Base-by-base conservation (phyloP, 2,888 invertebrate genomes). In the Amiota mariae region DNA sequence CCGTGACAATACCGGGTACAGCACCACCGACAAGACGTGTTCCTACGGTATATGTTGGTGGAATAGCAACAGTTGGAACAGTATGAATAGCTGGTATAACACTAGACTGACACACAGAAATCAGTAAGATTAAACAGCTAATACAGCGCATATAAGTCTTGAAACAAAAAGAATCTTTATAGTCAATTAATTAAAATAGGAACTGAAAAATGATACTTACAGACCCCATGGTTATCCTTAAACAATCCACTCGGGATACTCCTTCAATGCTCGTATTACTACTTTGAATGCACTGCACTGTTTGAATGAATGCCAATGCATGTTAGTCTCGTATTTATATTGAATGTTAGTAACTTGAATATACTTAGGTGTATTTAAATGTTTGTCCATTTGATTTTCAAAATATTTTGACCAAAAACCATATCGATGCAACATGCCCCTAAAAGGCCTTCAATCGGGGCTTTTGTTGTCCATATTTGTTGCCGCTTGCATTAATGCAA, bases 1-100 rank as follows among this genome's bases (percentile, higher is more conserved):
- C 79, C 0, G 87, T 87, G n/a, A 87, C 78, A 71, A 87, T 78
- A 54, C 78, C 72, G 2, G 82, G 77, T n/a, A 48, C 75, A 11
- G 72, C 71, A 36, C 36, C 36, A 36, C 4, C 36, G 6, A 36
- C 36, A 36, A 36, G 6, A 4, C 4, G 8, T 9, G 76, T 68
- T 12, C 76, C 77, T 12, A 81, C 72, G 18, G 78, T 77, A 49
- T 76, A 70, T 10, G 73, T 70, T 74, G 79, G 73, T 18, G 75
- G 20, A 11, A 59, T 70, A 36, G 36, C 36, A 20, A 13, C 63
- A 63, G 36, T 13, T 8, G 63, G 63, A 8, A 67, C 66, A 67
- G 66, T 49, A 24, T 68, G 67, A 54, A 18, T 68, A 68, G 79
- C 82, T 74, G 85, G 79, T 56, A 79, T 57, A 20, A 79, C 66